Percentiles rank a stretch among this genome's conserved stretches.
These are phyloP conservation scores for Catocala sponsa DNA, from an alignment of 2,888 invertebrate genomes.

Conservation along the genomic window DNA sequence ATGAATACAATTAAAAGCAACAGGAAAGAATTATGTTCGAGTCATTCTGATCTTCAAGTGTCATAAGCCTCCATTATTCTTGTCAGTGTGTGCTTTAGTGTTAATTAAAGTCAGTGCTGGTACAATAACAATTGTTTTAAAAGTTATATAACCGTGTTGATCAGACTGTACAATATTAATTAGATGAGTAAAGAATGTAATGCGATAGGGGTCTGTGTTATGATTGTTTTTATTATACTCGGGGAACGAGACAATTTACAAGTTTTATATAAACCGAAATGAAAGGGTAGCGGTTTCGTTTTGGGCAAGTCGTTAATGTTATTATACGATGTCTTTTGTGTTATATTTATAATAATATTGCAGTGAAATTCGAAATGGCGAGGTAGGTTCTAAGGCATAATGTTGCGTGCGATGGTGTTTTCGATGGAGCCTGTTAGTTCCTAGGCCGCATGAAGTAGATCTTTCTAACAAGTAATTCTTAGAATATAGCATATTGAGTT, in stretches of 20 bases:
- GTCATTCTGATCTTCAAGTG: conserved; percentile 50
- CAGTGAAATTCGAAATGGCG: no score
- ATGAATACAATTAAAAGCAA: conserved; percentile 75
- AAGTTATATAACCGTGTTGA: conserved; percentile 22
- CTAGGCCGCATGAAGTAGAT: no score
- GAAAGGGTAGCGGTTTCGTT: no score
- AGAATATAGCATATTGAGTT: no score
- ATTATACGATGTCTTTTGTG: no score
- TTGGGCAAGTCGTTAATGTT: no score
- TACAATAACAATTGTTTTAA: conserved; percentile 41
- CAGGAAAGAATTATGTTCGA: conserved; percentile 48
- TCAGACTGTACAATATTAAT: conserved; percentile 45
- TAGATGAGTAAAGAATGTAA: conserved; percentile 44
- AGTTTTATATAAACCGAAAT: no score
- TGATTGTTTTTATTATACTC: not conserved
- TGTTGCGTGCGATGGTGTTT: no score
- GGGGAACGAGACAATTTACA: not conserved
- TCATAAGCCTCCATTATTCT: conserved; percentile 56
- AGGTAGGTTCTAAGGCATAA: no score
- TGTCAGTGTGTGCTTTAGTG: conserved; percentile 47
- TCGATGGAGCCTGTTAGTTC: no score
- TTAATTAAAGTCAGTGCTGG: conserved; percentile 48
- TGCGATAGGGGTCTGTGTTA: conserved; percentile 39
- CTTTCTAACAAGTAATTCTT: no score
- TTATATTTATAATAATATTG: no score